A percentile compares a stretch with the other conserved stretches of the same genome.
Conservation (phyloP, 2,113 vertebrate species). For the Mustela nigripes region DNA sequence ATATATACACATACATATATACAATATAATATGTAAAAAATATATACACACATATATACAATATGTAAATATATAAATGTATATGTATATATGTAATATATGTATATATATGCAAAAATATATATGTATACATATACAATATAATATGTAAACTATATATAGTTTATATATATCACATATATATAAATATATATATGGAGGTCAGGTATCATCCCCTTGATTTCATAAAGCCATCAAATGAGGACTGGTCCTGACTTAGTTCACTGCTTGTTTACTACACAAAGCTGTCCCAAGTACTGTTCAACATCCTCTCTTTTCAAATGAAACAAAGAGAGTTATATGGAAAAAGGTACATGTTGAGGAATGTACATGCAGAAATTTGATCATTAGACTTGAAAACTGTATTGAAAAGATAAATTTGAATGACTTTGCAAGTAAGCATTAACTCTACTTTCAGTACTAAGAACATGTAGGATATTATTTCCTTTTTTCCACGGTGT, state of each 20-base stretch:
- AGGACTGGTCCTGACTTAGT: neutral
- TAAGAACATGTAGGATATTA: neutral
- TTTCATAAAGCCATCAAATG: neutral
- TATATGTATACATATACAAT: no score
- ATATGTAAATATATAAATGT: no score
- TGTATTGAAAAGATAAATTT: neutral
- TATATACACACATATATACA: no score
- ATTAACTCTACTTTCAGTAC: neutral
- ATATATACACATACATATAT: no score
- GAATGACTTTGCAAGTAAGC: neutral
- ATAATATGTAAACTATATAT: no score
- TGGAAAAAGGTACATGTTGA: neutral
- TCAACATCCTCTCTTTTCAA: neutral
- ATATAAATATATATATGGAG: no score
- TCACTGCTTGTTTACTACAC: neutral
- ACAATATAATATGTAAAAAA: no score
- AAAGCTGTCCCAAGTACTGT: neutral
- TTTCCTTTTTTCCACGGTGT: neutral
- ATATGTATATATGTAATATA: no score
- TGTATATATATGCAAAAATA: no score
- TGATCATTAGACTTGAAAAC: neutral
- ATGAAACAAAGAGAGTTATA: neutral
- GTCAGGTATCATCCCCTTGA: neutral
- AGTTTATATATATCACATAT: no score
- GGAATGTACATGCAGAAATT: constrained; percentile 6